Percentiles rank a stretch among this genome's conserved stretches.
Evolutionary conservation across 2,797 vertebrate genomes (phyloP).

Genomic region (Diglossa cyanea): DNA sequence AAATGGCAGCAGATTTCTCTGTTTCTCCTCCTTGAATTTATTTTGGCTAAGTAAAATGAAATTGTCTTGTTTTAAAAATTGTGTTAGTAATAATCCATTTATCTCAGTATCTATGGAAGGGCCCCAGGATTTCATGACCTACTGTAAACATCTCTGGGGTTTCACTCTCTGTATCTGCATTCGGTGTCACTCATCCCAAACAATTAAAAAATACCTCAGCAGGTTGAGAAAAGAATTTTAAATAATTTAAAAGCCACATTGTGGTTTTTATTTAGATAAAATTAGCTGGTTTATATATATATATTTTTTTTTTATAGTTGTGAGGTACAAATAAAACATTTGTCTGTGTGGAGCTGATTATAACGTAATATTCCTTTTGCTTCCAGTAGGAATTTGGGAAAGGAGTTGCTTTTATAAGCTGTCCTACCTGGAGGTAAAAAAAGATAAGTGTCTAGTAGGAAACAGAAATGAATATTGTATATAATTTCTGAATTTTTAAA

Average conservation of each 20-base stretch:
- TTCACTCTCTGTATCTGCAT: neutral
- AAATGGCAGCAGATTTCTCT: slow-evolving; percentile 15
- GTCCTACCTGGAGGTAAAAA: neutral
- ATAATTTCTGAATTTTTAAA: neutral
- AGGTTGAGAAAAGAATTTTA: neutral
- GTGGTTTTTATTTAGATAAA: neutral
- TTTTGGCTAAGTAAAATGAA: slow-evolving; percentile 25
- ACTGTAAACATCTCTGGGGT: neutral
- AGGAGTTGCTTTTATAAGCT: neutral
- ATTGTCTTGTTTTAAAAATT: slow-evolving; percentile 5
- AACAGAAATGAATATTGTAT: neutral
- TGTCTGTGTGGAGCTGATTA: neutral
- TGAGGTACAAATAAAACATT: slow-evolving; percentile 22
- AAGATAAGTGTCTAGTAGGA: neutral
- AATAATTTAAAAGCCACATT: neutral
- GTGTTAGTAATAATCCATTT: slow-evolving; percentile 11
- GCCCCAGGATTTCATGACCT: neutral
- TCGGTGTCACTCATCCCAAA: neutral
- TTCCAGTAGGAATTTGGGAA: neutral
- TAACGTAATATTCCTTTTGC: neutral
- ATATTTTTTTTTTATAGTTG: neutral
- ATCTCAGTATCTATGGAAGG: neutral
- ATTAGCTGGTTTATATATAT: neutral
- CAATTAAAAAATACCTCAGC: neutral
- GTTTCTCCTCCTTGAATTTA: neutral